Evolutionary conservation across 2,113 vertebrate species (phyloP).

Genomic region (Piliocolobus tephrosceles): DNA sequence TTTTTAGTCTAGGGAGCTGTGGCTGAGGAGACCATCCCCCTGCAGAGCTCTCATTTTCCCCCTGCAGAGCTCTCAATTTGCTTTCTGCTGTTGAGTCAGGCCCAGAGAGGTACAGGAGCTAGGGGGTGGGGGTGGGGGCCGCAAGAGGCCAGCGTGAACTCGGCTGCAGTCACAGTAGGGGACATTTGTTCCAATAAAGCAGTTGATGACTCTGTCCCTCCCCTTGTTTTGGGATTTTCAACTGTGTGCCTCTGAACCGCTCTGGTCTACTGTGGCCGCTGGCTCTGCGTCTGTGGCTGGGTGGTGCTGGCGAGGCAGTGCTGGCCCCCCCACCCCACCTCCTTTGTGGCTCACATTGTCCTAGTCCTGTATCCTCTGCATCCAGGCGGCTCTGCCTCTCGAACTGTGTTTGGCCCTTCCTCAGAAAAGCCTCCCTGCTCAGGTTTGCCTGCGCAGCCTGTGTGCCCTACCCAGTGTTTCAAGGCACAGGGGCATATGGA

Average conservation of each 20-base stretch:
- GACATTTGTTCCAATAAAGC: too few relatives aligned
- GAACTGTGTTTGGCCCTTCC: neutral
- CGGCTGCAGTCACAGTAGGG: neutral
- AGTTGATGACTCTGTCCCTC: neutral
- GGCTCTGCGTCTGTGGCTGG: neutral
- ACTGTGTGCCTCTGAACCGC: neutral
- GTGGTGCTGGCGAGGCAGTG: neutral
- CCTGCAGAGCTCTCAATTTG: neutral
- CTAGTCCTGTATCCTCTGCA: neutral
- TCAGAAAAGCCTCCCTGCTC: neutral
- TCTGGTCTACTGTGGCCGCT: too few relatives aligned
- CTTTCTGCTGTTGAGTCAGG: neutral
- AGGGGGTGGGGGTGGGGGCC: neutral
- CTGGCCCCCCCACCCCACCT: neutral
- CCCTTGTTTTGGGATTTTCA: neutral
- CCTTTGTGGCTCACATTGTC: too few relatives aligned
- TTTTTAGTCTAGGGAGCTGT: neutral
- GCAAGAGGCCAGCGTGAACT: neutral
- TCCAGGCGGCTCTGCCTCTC: neutral
- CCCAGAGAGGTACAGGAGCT: neutral
- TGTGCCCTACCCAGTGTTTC: neutral
- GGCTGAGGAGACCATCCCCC: neutral
- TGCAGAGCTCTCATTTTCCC: neutral
- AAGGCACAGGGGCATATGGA: neutral
- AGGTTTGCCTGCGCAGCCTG: neutral